Base-by-base conservation (phyloP, 2,797 vertebrate genomes). In the Tadarida brasiliensis region DNA sequence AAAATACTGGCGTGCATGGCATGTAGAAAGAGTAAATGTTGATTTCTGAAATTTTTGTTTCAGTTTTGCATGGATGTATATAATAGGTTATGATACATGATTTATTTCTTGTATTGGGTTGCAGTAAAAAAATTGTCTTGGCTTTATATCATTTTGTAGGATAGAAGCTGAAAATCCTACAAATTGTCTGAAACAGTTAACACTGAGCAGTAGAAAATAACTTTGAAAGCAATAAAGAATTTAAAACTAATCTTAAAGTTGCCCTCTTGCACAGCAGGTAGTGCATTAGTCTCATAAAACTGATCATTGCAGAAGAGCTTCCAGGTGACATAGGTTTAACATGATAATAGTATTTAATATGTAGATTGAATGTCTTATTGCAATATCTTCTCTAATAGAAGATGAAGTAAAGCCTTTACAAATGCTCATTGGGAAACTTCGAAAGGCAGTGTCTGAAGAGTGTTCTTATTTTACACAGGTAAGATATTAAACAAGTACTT, bases 381-480 rank as follows among this genome's bases (percentile, higher is more conserved):
- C 30, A 24, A 6, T 68, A 56, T 97, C 96, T 98, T 65, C 97
- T 97, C 0, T 0, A 44, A 44, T 96, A 98, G 98, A 88, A 98
- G 98, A 95, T 96, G 98, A 98, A 88, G 94, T 92, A n/a, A 98
- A 96, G 94, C 96, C 98, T 96, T 97, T 98, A 63, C 98, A 98
- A 90, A 97, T 96, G 83, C 98, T 99, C 85, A 97, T 98, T 97
- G 98, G 98, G 93, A 98, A 98, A 96, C 96, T 99, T 97, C 98
- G 98, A 63, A 98, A 99, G 96, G 98, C 97, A 73, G 96, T 99
- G 61, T 98, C 98, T 90, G 98, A 99, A 74, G 99, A 99, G 97
- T 99, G 99, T 97, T 98, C 95, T 91, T 98, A 98, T 49, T 98
- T 99, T 74, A 97, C 98, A 96, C 98, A 99, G 99, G 99, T 99